These are phyloP conservation scores for Paramormyrops hopkinsi DNA, from an alignment of 2,797 vertebrate species.

Conservation along the genomic window DNA sequence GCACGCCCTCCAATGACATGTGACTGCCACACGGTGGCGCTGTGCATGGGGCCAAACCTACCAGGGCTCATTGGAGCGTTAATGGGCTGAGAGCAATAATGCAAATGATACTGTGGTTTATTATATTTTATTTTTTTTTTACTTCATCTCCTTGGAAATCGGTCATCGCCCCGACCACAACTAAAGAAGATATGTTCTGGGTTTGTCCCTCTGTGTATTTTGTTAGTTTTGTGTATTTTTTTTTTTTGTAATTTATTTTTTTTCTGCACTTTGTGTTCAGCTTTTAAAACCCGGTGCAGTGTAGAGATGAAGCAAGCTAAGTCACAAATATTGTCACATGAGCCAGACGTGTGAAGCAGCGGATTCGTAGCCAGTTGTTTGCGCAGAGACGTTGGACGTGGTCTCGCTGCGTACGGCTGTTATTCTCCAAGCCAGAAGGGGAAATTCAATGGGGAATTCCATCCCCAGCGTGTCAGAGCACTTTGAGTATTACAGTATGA, in stretches of 20 bases:
- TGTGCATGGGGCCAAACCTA: too few species aligned
- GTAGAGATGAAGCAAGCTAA: not conserved
- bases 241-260: not conserved
- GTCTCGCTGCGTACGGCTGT: not conserved
- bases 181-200: not conserved
- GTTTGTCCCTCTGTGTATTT: not conserved
- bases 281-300: not conserved
- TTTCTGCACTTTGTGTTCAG: not conserved
- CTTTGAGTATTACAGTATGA: not conserved
- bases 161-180: not conserved
- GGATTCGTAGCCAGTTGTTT: not conserved
- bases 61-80: not conserved
- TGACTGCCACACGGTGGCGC: slow-evolving; percentile 18
- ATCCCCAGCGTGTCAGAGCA: not conserved
- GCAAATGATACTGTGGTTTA: slow-evolving; percentile 12
- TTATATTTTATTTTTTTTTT: not conserved
- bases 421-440: not conserved
- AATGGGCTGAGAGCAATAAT: slow-evolving; percentile 47
- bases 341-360: not conserved
- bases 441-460: not conserved
- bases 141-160: not conserved
- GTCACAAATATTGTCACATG: not conserved
- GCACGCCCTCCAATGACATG: slow-evolving; percentile 74
- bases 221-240: not conserved
- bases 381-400: not conserved